Percentiles rank a stretch among this genome's conserved stretches.
Conservation (phyloP, 2,888 invertebrate genomes). For the Drosophila leonis region DNA sequence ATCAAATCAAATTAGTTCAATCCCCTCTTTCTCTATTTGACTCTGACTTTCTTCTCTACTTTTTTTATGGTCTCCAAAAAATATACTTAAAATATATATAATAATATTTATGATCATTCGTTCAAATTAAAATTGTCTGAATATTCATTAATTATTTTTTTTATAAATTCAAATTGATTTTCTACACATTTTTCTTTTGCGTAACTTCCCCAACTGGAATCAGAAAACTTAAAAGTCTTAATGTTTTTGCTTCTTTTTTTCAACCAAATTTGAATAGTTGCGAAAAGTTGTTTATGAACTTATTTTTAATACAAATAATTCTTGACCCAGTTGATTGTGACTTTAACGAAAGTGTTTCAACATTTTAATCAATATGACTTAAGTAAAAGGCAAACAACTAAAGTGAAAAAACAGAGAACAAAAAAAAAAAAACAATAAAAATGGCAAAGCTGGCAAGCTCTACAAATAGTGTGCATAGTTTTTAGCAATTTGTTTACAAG, state of each 20-base stretch:
- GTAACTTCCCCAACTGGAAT: background rate
- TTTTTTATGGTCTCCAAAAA: too few species aligned
- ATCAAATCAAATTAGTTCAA: too few species aligned
- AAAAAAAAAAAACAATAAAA: background rate
- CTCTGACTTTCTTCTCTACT: too few species aligned
- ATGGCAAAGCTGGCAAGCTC: constrained; percentile 25
- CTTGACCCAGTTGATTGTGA: background rate
- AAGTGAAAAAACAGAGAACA: background rate
- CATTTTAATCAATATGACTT: constrained; percentile 27
- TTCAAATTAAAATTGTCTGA: too few species aligned
- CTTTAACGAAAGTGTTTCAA: background rate
- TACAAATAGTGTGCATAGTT: constrained; percentile 48
- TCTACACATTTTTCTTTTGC: background rate
- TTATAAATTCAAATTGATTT: background rate
- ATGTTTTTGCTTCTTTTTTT: background rate
- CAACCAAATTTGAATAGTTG: background rate
- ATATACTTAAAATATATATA: too few species aligned
- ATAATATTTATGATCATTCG: too few species aligned
- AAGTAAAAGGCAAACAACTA: constrained; percentile 18
- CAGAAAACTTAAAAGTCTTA: background rate
- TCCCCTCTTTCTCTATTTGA: too few species aligned
- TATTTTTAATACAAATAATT: constrained; percentile 1
- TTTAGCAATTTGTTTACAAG: constrained; percentile 62
- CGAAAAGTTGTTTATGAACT: background rate
- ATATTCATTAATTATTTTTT: background rate